Evolutionary conservation across 2,888 invertebrate species (phyloP).

Genomic region (Luffia ferchaultella): DNA sequence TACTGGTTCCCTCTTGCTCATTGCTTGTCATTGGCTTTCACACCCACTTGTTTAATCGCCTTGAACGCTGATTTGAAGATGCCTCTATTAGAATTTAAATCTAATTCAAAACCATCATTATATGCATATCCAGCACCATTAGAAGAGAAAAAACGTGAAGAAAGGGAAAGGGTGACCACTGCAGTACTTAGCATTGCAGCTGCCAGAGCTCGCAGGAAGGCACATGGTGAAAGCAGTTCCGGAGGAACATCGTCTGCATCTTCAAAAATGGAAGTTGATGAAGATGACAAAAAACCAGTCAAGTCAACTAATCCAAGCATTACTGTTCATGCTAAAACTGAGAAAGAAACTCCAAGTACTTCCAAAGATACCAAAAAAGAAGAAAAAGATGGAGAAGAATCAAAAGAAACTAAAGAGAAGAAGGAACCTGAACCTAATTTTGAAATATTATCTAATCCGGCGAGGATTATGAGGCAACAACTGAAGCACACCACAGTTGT

Average conservation of each 20-base stretch:
- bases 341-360: slow-evolving; percentile 36
- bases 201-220: slow-evolving; percentile 88
- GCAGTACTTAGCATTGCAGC: slow-evolving; percentile 95
- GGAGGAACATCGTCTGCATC: slow-evolving; percentile 65
- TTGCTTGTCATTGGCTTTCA: slow-evolving; percentile 94
- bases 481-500: slow-evolving; percentile 79
- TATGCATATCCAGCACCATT: slow-evolving; percentile 97
- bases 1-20: slow-evolving; percentile 99
- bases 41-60: slow-evolving; percentile 94
- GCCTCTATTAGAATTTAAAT: slow-evolving; percentile 92
- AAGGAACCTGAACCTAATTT: slow-evolving; percentile 93
- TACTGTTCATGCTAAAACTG: slow-evolving; percentile 57
- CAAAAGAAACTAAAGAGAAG: slow-evolving; percentile 53
- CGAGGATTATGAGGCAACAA: slow-evolving; percentile 93
- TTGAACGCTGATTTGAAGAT: slow-evolving; percentile 92
- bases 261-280: slow-evolving; percentile 85
- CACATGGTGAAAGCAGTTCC: slow-evolving; percentile 74
- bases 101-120: slow-evolving; percentile 91
- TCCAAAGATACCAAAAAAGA: slow-evolving; percentile 61
- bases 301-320: slow-evolving; percentile 57
- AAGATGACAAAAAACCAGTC: slow-evolving; percentile 72
- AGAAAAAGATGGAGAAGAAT: slow-evolving; percentile 49
- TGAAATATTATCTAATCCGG: slow-evolving; percentile 94
- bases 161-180: slow-evolving; percentile 96
- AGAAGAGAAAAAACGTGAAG: slow-evolving; percentile 98